Percentiles rank a stretch among this genome's conserved stretches.
Conservation (phyloP, 1,140 invertebrate species). For the Trichoplusia ni region DNA sequence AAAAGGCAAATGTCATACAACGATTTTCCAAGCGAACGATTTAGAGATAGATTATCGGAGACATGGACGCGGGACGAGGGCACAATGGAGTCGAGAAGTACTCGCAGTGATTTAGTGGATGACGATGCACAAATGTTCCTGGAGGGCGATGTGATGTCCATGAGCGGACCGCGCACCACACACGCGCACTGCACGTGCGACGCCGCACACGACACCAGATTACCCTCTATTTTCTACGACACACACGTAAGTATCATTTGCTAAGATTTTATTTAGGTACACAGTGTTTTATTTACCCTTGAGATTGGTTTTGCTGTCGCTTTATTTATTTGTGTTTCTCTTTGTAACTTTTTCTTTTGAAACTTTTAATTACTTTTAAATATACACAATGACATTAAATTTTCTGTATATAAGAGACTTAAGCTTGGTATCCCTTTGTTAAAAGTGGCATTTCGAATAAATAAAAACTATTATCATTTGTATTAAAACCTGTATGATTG, state of each 20-base stretch:
- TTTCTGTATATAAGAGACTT: no score
- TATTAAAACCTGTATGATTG: background rate
- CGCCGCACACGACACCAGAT: constrained; percentile 55
- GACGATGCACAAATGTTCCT: constrained; percentile 67
- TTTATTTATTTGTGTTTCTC: no score
- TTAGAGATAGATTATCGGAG: constrained; percentile 56
- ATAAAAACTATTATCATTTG: no score
- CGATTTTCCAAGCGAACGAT: constrained; percentile 71
- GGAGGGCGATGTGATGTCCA: constrained; percentile 67
- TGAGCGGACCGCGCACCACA: constrained; percentile 53
- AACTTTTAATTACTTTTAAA: no score
- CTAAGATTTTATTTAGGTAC: background rate
- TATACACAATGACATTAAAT: no score
- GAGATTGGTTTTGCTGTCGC: no score
- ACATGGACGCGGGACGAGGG: constrained; percentile 63
- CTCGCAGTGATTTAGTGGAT: constrained; percentile 59
- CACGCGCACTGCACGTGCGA: constrained; percentile 74
- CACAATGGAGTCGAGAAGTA: constrained; percentile 56
- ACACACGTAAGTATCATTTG: constrained; percentile 67
- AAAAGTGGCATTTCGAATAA: no score
- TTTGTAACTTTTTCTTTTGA: no score
- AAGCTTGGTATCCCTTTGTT: no score
- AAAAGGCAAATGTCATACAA: constrained; percentile 75
- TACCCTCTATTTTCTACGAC: constrained; percentile 76
- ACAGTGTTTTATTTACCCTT: no score